Percentiles rank a stretch among this genome's conserved stretches.
These are phyloP conservation scores for Hexactinellida sp. DNA, from an alignment of 37 sponge, comb jelly and placozoan species.

Conservation along the genomic window DNA sequence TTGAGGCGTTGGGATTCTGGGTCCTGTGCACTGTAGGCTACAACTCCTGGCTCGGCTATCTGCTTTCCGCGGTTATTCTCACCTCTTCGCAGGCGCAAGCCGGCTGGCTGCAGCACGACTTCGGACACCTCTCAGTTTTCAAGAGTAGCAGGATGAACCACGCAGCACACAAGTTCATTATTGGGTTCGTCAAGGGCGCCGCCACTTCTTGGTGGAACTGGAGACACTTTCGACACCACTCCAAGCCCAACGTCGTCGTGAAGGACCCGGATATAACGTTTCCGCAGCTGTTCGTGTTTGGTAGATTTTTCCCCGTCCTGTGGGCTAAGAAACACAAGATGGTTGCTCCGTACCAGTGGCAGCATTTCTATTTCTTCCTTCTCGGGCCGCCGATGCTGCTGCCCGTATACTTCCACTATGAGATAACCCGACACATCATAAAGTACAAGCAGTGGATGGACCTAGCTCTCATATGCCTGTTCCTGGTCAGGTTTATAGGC, in stretches of 20 bases:
- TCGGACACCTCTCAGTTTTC: conserved; percentile 60
- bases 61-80: conserved; percentile 25
- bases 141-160: conserved; percentile 45
- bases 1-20: conserved; percentile 28
- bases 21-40: conserved; percentile 40
- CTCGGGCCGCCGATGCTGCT: conserved; percentile 57
- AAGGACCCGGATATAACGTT: conserved; percentile 74
- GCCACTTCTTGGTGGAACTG: conserved; percentile 64
- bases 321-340: conserved; percentile 60
- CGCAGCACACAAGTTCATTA: conserved; percentile 31
- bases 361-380: conserved; percentile 64
- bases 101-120: conserved; percentile 79
- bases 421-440: conserved; percentile 40
- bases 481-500: not conserved
- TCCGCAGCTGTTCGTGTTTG: conserved; percentile 46
- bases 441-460: conserved; percentile 38
- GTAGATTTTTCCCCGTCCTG: conserved; percentile 42
- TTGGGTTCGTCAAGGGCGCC: conserved; percentile 51
- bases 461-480: not conserved
- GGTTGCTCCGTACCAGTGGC: conserved; percentile 41
- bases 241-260: conserved; percentile 72
- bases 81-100: conserved; percentile 48
- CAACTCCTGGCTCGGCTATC: conserved; percentile 36
- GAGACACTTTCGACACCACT: conserved; percentile 66
- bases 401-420: conserved; percentile 65